These are phyloP conservation scores for Linyphia triangularis DNA, from an alignment of 2,888 invertebrate genomes.

Conservation along the genomic window DNA sequence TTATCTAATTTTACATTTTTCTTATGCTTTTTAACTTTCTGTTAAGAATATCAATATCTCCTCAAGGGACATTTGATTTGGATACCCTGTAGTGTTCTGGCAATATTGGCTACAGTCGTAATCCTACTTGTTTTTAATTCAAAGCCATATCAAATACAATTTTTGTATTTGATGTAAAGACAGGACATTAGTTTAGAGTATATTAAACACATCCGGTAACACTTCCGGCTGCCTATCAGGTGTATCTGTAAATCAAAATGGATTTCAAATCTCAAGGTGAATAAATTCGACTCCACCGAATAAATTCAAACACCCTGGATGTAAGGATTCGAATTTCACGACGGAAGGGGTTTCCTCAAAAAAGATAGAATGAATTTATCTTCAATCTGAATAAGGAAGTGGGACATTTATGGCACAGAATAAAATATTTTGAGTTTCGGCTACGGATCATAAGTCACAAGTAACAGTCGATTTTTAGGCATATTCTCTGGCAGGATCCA, in stretches of 20 bases:
- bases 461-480: background rate
- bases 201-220: background rate
- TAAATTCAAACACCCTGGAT: background rate
- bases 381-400: background rate
- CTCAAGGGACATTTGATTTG: no score
- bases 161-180: no score
- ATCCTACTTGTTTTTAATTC: no score
- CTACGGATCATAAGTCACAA: background rate
- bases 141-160: no score
- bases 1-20: no score
- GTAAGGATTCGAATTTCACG: background rate
- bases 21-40: no score
- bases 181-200: no score
- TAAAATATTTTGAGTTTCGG: slow-evolving; percentile 13
- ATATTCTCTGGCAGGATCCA: no score
- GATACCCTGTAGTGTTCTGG: no score
- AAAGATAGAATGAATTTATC: slow-evolving; percentile 2
- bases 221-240: background rate
- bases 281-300: background rate
- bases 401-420: slow-evolving; percentile 23
- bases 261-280: background rate
- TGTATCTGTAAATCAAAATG: background rate
- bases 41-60: no score
- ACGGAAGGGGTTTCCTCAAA: background rate
- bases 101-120: no score